phyloP scores from a whole-genome alignment of 2,113 vertebrate genomes.

The Corydoras maculifer region DNA sequence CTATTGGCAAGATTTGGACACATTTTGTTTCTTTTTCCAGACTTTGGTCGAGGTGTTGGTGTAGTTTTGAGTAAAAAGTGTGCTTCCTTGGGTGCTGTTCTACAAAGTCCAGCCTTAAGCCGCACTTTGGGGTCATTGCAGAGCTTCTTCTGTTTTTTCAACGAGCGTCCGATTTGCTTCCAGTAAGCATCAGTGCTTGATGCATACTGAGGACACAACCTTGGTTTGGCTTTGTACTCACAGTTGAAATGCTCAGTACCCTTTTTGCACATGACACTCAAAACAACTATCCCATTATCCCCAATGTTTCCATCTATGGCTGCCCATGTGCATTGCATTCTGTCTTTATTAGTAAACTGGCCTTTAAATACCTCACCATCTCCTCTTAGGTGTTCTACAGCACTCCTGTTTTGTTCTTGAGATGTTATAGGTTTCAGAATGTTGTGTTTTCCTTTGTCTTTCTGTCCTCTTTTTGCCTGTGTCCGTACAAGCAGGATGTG shows the following conservation, averaged over 20 bases:
- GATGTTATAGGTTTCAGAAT: slow-evolving; percentile 9
- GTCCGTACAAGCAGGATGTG: slow-evolving; percentile 56
- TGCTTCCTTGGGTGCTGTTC: slow-evolving; percentile 62
- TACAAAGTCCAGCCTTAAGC: slow-evolving; percentile 74
- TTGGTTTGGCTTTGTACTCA: slow-evolving; percentile 69
- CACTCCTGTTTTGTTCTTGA: slow-evolving; percentile 31
- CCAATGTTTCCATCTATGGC: slow-evolving; percentile 34
- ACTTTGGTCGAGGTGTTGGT: neutral
- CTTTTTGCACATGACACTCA: slow-evolving; percentile 65
- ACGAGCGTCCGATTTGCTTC: slow-evolving; percentile 73
- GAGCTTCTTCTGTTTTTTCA: slow-evolving; percentile 72
- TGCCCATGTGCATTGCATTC: slow-evolving; percentile 72
- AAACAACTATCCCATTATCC: slow-evolving; percentile 16
- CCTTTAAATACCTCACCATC: slow-evolving; percentile 55
- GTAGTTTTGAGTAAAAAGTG: slow-evolving; percentile 63
- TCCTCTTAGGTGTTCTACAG: slow-evolving; percentile 38
- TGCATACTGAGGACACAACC: slow-evolving; percentile 61
- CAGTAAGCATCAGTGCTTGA: slow-evolving; percentile 66
- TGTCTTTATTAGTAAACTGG: slow-evolving; percentile 66
- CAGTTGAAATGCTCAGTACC: slow-evolving; percentile 60
- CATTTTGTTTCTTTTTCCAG: slow-evolving; percentile 30
- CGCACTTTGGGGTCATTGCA: slow-evolving; percentile 62
- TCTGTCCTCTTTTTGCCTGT: slow-evolving; percentile 49
- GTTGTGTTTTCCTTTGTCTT: slow-evolving; percentile 29
- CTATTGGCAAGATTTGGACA: slow-evolving; percentile 58